Conservation (phyloP, 2,797 vertebrate genomes). For the Loris lydekkerianus region DNA sequence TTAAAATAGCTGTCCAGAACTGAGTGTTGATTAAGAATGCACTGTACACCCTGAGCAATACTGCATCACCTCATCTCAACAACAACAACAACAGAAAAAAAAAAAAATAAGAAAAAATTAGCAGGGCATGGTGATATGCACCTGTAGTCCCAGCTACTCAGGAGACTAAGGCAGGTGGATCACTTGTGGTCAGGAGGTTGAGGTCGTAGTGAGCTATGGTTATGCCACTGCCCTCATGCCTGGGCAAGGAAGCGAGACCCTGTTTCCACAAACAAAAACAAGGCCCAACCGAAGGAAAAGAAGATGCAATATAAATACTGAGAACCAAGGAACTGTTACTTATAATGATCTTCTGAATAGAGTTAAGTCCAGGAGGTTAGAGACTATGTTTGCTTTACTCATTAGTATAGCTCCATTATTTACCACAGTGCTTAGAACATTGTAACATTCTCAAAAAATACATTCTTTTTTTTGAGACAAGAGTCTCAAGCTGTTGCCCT, state of each 20-base stretch:
- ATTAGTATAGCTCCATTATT: neutral
- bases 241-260: neutral
- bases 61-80: neutral
- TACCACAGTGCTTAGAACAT: neutral
- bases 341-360: neutral
- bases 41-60: neutral
- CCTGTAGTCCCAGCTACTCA: neutral
- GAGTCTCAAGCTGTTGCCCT: too few relatives aligned
- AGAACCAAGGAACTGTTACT: neutral
- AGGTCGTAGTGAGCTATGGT: neutral
- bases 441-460: neutral
- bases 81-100: neutral
- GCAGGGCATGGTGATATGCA: neutral
- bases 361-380: neutral
- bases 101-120: neutral
- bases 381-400: conserved; percentile 17
- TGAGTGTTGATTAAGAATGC: conserved; percentile 44
- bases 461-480: too few relatives aligned
- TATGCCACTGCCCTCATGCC: neutral
- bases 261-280: neutral
- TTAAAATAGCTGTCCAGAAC: conserved; percentile 22
- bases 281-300: neutral
- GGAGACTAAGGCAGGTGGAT: neutral
- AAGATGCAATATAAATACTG: neutral
- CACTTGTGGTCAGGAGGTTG: neutral